Evolutionary conservation across 2,797 vertebrate species (phyloP), one percentile per base, ranked within the genome.

Genomic region (Esox lucius): DNA sequence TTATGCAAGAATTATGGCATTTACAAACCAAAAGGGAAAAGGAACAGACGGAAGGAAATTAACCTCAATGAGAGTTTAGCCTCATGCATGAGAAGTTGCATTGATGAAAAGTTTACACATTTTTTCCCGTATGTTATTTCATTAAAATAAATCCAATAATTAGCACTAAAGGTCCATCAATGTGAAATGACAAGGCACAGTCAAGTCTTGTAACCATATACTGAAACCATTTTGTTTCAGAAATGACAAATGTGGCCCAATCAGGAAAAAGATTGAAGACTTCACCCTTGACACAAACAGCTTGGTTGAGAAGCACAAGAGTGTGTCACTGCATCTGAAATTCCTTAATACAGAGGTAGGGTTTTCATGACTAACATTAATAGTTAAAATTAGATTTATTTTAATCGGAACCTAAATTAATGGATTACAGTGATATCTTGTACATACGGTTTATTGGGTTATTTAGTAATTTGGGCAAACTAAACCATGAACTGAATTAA

Each of bases 41-140:
- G 65, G 0, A 1, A n/a, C 1, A 68, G 42, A n/a, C n/a, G n/a
- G n/a, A n/a, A n/a, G 0, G 65, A 35, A 72, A 24, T 75, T 13
- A 81, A 85, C 51, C 8, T 90, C 11, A 90, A 90, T 22, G 12
- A 8, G 68, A 39, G 0, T 3, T 72, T 90, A 22, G 33, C 83
- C 9, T 74, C 75, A 19, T 3, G 0, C 5, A 70, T 89, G 75
- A 80, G 71, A 31, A 71, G 75, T 2, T 78, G 74, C 75, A 84
- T 90, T 68, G 79, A 88, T 76, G 78, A 84, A 1, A 48, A 81
- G 39, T 88, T 90, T 75, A 85, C 17, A 49, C 78, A 62, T 46
- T 83, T 76, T 4, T 90, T 90, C 80, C 86, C 81, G 86, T 87
- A 76, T 81, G 83, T 77, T 2, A 26, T 64, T 31, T 31, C n/a